Base-by-base conservation (phyloP, 2,888 invertebrate genomes). In the Phyto melanocephala region DNA sequence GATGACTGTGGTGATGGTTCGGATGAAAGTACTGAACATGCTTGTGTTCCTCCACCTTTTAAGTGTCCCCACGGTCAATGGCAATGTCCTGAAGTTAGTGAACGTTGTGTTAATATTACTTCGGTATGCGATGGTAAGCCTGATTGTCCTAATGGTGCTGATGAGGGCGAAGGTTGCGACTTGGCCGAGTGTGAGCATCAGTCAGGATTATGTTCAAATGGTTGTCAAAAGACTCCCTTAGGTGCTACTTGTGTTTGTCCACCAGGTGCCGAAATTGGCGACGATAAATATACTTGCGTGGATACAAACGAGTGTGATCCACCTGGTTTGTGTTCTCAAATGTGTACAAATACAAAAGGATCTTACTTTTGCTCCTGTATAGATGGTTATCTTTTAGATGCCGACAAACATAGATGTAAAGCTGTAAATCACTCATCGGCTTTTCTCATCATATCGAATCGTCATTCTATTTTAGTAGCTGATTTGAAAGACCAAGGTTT, bases 241-340 rank as follows among this genome's bases (percentile, higher is more conserved):
- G 99, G 99, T 0, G 96, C 98, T 0, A 92, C 96, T 54, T 99
- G 99, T 88, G 93, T 95, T 0, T 99, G 99, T 90, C 98, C 98
- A 0, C 89, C 92, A 0, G 99, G 99, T 0, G 97, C 98, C 90
- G 94, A 95, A 84, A 92, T 99, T 4, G 93, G 93, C 68, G 90
- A 92, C 1, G 95, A 95, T 87, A 94, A 94, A 0, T 93, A 92
- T 84, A 94, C 94, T 5, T 97, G 97, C 90, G 92, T 93, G 87
- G 98, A 98, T 89, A 92, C 95, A 11, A 93, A 99, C 90, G 98
- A 99, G 90, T 99, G 99, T 90, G 92, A 94, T 60, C 95, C 97
- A 0, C 96, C 98, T 0, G 97, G 97, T 0, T 91, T 94, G 0
- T 99, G 99, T 90, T 98, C 98, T 0, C 99, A 99, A 90, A 92